A percentile compares a stretch with the other conserved stretches of the same genome.
Evolutionary conservation across 1,140 invertebrate species (phyloP).

Genomic region (Euwallacea fornicatus): DNA sequence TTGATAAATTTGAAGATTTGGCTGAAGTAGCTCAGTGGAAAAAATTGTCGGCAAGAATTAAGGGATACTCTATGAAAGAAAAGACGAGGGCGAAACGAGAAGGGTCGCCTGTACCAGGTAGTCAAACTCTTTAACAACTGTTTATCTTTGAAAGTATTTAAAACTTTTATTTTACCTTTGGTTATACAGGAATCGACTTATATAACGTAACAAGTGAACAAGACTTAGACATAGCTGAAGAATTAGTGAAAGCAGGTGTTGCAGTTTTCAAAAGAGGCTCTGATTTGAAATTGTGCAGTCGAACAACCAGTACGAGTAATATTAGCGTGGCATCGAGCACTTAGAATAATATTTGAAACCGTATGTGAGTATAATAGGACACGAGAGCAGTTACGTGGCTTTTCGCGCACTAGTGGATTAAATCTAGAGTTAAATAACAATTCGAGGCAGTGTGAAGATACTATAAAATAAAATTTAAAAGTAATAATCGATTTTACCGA

Average conservation of each 20-base stretch:
- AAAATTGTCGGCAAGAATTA: conserved; percentile 66
- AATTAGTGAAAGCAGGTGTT: conserved; percentile 48
- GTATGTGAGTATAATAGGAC: too few relatives aligned
- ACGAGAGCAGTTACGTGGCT: too few relatives aligned
- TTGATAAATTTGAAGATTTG: conserved; percentile 71
- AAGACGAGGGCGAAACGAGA: conserved; percentile 55
- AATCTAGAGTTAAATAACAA: too few relatives aligned
- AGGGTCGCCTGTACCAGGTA: conserved; percentile 63
- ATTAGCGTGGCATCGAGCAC: conserved; percentile 43
- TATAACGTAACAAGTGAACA: conserved; percentile 55
- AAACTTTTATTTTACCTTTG: neutral
- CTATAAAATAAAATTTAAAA: too few relatives aligned
- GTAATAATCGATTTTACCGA: too few relatives aligned
- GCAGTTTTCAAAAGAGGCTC: conserved; percentile 46
- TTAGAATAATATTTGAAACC: too few relatives aligned
- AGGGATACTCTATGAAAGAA: conserved; percentile 63
- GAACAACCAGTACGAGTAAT: conserved; percentile 46
- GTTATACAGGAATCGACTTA: conserved; percentile 56
- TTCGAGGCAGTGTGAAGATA: too few relatives aligned
- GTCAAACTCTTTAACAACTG: too few relatives aligned
- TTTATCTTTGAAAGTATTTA: neutral
- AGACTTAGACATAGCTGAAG: conserved; percentile 49
- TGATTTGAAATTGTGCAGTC: conserved; percentile 37
- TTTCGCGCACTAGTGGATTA: too few relatives aligned
- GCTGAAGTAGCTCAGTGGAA: conserved; percentile 66